Base-by-base conservation (phyloP, 1,140 invertebrate genomes). In the Drosophila yakuba region DNA sequence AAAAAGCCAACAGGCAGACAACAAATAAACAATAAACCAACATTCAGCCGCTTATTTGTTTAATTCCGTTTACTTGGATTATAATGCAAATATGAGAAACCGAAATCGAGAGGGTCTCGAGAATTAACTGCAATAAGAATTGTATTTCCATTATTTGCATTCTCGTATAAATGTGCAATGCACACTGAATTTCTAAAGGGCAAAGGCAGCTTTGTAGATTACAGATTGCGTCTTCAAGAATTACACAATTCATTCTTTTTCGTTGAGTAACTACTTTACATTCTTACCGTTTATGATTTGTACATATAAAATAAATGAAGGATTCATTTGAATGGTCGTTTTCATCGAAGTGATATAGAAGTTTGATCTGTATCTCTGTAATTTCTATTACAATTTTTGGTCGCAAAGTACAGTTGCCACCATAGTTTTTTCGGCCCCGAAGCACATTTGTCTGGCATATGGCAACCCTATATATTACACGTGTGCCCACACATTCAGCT, bases 21-120 rank as follows among this genome's bases (percentile, higher is more conserved):
- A 11, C 48, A 25, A 32, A 32, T 32, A 35, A 50, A 50, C 48
- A 52, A 36, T 25, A 25, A 36, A 11, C 50, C 17, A 15, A 76
- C 75, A 81, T 60, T 60, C 56, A 77, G 67, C 38, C 57, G 38
- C 67, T 63, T 81, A 71, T 81, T 81, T 73, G 41, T 55, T 76
- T 66, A 64, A 63, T 76, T 61, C 43, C 52, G 47, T 81, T 82
- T 63, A 75, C 43, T 62, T 48, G 47, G 52, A 43, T 51, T 54
- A 39, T 51, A 58, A 68, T 50, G 48, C 25, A 48, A 23, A 57
- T 43, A 20, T 45, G 41, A 56, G 20, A 58, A 55, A 55, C 35
- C 52, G 38, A 51, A 48, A 32, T 20, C 45, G 17, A 25, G 51
- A 23, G 38, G 47, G 14, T n/a, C 14, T 41, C 36, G 41, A 52